phyloP scores from a whole-genome alignment of 2,797 vertebrate genomes.

The Pseudochaenichthys georgianus region DNA sequence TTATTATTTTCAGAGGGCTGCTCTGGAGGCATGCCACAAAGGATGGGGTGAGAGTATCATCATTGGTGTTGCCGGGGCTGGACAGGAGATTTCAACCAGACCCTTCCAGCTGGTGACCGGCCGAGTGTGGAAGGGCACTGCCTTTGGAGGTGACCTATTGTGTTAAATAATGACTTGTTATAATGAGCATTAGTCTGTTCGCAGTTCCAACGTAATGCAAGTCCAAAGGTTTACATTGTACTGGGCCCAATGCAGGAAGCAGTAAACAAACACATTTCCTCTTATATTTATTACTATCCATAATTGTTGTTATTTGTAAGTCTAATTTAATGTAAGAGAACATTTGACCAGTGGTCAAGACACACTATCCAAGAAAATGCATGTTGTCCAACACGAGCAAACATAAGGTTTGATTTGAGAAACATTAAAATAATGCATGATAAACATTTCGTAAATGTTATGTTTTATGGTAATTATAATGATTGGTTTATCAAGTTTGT shows the following conservation, averaged over 20 bases:
- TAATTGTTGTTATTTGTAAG: no score
- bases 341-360: no score
- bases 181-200: background rate
- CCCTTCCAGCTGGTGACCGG: slow-evolving; percentile 97
- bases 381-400: no score
- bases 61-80: slow-evolving; percentile 93
- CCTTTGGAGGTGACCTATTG: slow-evolving; percentile 91
- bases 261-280: no score
- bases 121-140: slow-evolving; percentile 95
- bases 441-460: no score
- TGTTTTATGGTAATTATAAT: no score
- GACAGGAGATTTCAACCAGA: slow-evolving; percentile 95
- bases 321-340: no score
- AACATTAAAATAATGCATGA: no score
- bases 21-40: slow-evolving; percentile 96
- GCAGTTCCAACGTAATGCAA: background rate
- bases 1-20: slow-evolving; percentile 88
- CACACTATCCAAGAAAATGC: no score
- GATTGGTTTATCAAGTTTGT: no score
- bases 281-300: no score
- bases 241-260: background rate
- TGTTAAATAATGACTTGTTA: slow-evolving; percentile 3
- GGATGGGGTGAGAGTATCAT: slow-evolving; percentile 97
- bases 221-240: background rate
- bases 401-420: no score